Evolutionary conservation across 92 coral and sea anemone genomes (phyloP), one percentile per base, ranked within the genome.

Genomic region (Umimayanthus chanpuru): DNA sequence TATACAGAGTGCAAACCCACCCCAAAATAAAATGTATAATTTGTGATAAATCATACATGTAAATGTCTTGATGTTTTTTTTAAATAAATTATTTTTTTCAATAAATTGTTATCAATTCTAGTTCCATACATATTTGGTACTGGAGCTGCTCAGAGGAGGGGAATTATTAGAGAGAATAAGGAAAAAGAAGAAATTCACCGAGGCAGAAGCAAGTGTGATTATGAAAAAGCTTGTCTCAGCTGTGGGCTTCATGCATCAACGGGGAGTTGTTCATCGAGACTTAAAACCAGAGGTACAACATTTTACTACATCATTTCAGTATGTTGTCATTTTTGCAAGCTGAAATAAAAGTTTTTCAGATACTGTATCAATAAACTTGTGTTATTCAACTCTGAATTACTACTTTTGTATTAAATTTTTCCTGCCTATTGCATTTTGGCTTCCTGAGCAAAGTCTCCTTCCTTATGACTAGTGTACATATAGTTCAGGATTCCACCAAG

Each of bases 241-340:
- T 66, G 97, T 97, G 80, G 97, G 93, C 53, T 97, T 89, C 61
- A 95, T 97, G 99, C 99, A 97, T 80, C 90, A 93, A 26, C 92
- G 93, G 73, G 99, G 99, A 53, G 98, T 97, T 7, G 99, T 97
- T n/a, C 99, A 97, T 81, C 66, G 99, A 76, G 99, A 97, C 89
- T 92, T 97, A 49, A 97, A 96, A 89, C 99, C 99, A n/a, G 99
- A 97, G 99, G 99, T 97, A 92, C 29, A 50, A 6, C 30, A 10
- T 1, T 70, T 38, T 1, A 41, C 58, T 49, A 44, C 53, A 15
- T 20, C n/a, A 20, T 9, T 61, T 61, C 58, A 74, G 36, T 50
- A 10, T 25, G 23, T 49, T 78, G 58, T 25, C 2, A 67, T 23
- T 32, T 14, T 68, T 15, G 25, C 25, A n/a, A 68, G 73, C 32